Conservation (phyloP, 2,888 invertebrate genomes). For the Lamellibrachia satsuma region DNA sequence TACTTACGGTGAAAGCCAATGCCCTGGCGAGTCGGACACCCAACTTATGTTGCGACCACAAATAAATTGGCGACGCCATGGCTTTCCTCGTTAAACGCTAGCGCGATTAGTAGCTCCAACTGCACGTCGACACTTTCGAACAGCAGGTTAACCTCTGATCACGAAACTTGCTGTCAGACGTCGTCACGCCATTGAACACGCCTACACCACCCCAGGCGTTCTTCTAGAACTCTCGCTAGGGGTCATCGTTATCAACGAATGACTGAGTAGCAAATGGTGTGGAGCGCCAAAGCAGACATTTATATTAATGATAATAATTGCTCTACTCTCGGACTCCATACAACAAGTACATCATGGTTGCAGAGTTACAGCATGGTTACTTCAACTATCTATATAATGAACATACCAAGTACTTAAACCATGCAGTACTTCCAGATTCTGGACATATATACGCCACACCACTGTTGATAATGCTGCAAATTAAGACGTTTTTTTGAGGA, state of each 20-base stretch:
- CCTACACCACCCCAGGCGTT: not conserved
- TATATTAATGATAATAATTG: not conserved
- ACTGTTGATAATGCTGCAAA: too few species aligned
- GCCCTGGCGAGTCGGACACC: not conserved
- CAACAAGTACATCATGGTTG: too few species aligned
- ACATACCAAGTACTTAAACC: too few species aligned
- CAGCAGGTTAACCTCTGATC: not conserved
- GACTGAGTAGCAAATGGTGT: not conserved
- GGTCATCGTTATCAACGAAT: not conserved
- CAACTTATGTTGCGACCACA: not conserved
- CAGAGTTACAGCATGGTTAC: too few species aligned
- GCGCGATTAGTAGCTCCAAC: not conserved
- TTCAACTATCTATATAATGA: too few species aligned
- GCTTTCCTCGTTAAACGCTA: not conserved
- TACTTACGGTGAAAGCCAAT: not conserved
- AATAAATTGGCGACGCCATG: not conserved
- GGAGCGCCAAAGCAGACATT: not conserved
- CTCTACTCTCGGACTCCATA: too few species aligned
- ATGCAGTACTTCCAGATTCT: too few species aligned
- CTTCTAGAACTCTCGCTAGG: not conserved
- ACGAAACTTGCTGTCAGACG: not conserved
- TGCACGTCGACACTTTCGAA: not conserved
- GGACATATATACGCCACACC: too few species aligned
- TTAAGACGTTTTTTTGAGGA: too few species aligned
- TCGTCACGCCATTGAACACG: not conserved